Evolutionary conservation across 2,113 vertebrate genomes (phyloP), one percentile per base, ranked within the genome.

Genomic region (Marmota flaviventris): DNA sequence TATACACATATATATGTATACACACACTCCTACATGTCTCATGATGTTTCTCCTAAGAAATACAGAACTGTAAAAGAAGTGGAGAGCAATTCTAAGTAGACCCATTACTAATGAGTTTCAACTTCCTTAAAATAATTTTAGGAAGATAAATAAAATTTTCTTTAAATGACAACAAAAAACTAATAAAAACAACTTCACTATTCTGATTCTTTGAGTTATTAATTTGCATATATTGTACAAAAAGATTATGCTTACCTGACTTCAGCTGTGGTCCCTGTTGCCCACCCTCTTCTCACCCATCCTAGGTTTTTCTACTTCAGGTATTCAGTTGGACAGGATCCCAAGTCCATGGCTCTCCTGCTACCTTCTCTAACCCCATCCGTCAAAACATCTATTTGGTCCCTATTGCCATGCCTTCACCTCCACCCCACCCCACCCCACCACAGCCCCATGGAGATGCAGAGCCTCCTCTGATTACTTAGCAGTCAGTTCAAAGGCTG

Each of bases 251-350:
- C 45, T 63, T 48, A 0, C 17, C 61, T 77, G 10, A 8, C n/a
- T 24, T 63, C 58, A 20, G 9, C 45, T 17, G 10, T 5, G 12
- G 4, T 72, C 2, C 8, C 2, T 77, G 9, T 17, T 37, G 29
- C 24, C 32, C 39, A 34, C 0, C 0, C 12, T 77, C 22, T 90
- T 73, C 42, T 83, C 25, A 34, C 25, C 81, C 20, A 11, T n/a
- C 25, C 14, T 72, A 24, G 42, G 12, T 6, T 14, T 7, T 39
- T 51, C 16, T 1, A 20, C 24, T 17, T 76, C 0, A 72, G 25
- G 0, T 25, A 20, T 34, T 39, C 16, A 16, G 2, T 0, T 6
- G 27, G 14, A n/a, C 34, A 45, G 42, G 32, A 2, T 1, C 8
- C 73, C 51, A 39, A 8, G 25, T 56, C 2, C 5, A 13, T 11